Evolutionary conservation across 2,797 vertebrate genomes (phyloP), one percentile per base, ranked within the genome.

Genomic region (Pelodytes ibericus): DNA sequence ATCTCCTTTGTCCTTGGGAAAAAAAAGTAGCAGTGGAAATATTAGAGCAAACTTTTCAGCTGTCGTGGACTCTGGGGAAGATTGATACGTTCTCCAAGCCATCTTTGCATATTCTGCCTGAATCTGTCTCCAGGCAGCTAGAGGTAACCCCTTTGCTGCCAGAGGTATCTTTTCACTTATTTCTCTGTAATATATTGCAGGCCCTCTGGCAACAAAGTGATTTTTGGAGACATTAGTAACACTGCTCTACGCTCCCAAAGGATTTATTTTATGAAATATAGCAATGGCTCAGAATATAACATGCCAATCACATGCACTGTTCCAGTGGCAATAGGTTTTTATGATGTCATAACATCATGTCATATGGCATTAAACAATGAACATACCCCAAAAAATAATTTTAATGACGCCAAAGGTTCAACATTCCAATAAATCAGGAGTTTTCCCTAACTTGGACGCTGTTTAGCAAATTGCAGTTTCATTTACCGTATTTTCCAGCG

Each of bases 1-100:
- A 89, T 93, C 90, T 94, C 88, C 87, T 92, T 94, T 91, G 92
- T 96, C 93, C 94, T 95, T 95, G 91, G 89, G 62, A 66, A 87
- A 89, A 87, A 87, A 90, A 88, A 88, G 84, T 87, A 83, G 87
- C 89, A 91, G 88, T 91, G 89, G 91, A 94, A 93, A 91, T 83
- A 84, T 83, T 89, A 84, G 92, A 91, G 78, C 80, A 79, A 86
- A 88, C 86, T 91, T 94, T 93, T 94, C 92, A 94, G 90, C 94
- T 93, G 91, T 90, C 87, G 79, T 87, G 80, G 83, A 87, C 86
- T 87, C 73, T 84, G 69, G 87, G 86, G 88, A 91, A 95, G 93
- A 94, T 87, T 90, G 91, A 93, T 93, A 84, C 84, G 88, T 90
- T 89, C 90, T 87, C 86, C 84, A 82, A 87, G 83, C 84, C 84